Evolutionary conservation across 2,888 invertebrate species (phyloP).

Genomic region (Ophioninae sp.): DNA sequence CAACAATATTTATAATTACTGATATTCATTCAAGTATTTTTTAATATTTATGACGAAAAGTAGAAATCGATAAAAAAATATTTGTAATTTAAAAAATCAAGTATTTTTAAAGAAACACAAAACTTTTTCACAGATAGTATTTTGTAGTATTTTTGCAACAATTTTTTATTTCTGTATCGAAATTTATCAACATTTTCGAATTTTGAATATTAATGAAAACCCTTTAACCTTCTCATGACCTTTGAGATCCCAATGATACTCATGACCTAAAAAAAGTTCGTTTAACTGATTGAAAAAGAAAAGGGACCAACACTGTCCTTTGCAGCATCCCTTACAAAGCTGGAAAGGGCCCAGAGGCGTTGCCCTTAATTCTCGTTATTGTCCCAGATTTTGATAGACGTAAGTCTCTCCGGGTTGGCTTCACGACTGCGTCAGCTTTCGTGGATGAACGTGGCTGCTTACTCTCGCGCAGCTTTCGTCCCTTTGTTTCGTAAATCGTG

Average conservation of each 20-base stretch:
- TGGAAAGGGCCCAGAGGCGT: slow-evolving; percentile 38
- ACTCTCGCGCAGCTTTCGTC: neutral
- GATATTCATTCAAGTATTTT: no score
- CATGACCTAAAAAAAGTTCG: slow-evolving; percentile 5
- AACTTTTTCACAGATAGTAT: no score
- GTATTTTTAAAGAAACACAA: no score
- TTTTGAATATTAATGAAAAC: no score
- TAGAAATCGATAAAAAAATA: no score
- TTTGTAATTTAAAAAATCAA: no score
- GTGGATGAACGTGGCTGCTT: no score
- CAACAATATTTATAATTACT: no score
- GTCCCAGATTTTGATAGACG: slow-evolving; percentile 71
- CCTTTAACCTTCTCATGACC: neutral
- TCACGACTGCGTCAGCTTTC: slow-evolving; percentile 31
- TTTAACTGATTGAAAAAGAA: slow-evolving; percentile 29
- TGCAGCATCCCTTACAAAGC: slow-evolving; percentile 68
- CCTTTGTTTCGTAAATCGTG: slow-evolving; percentile 21
- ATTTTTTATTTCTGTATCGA: no score
- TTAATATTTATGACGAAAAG: no score
- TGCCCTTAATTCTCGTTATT: slow-evolving; percentile 72
- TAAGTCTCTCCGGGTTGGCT: slow-evolving; percentile 43
- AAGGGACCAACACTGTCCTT: slow-evolving; percentile 17
- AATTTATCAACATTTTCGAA: no score
- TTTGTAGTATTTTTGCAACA: no score
- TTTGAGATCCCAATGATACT: slow-evolving; percentile 24